Evolutionary conservation across 2,797 vertebrate genomes (phyloP).

Genomic region (Gambusia yucatana): DNA sequence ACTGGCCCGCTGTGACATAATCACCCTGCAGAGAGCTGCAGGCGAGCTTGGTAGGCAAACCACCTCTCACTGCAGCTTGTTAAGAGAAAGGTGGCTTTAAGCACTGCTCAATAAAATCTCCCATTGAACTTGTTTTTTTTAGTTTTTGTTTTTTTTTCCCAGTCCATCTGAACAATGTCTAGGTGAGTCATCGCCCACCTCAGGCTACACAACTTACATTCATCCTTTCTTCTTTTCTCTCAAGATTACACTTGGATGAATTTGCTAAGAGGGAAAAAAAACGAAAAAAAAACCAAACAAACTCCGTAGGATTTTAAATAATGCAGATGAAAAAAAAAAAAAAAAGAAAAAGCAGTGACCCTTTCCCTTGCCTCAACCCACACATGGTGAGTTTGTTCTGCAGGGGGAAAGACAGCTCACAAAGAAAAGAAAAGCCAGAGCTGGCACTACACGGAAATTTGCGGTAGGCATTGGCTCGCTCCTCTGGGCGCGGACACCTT

Average conservation of each 20-base stretch:
- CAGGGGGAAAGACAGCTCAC: slow-evolving; percentile 56
- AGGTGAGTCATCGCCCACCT: slow-evolving; percentile 76
- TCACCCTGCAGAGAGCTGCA: slow-evolving; percentile 79
- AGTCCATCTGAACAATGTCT: slow-evolving; percentile 71
- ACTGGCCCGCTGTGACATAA: slow-evolving; percentile 79
- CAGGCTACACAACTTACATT: slow-evolving; percentile 68
- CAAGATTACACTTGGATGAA: slow-evolving; percentile 62
- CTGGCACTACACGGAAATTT: slow-evolving; percentile 65
- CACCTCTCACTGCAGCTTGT: slow-evolving; percentile 82
- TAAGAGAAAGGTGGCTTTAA: slow-evolving; percentile 79
- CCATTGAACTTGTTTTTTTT: slow-evolving; percentile 68
- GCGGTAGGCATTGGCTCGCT: slow-evolving; percentile 60
- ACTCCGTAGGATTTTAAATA: slow-evolving; percentile 73
- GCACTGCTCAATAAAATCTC: slow-evolving; percentile 74
- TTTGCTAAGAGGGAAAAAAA: slow-evolving; percentile 64
- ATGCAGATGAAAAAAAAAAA: slow-evolving; percentile 57
- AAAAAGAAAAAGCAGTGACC: slow-evolving; percentile 59
- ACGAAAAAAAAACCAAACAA: slow-evolving; percentile 21
- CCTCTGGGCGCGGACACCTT: slow-evolving; percentile 72
- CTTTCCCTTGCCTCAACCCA: slow-evolving; percentile 71
- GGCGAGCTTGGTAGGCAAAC: slow-evolving; percentile 78
- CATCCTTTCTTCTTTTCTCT: slow-evolving; percentile 64
- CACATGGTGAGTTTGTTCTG: slow-evolving; percentile 61
- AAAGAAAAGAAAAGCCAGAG: slow-evolving; percentile 62
- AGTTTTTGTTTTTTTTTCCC: neutral